phyloP scores from a whole-genome alignment of 2,888 invertebrate species.

The Volucella inflata region DNA sequence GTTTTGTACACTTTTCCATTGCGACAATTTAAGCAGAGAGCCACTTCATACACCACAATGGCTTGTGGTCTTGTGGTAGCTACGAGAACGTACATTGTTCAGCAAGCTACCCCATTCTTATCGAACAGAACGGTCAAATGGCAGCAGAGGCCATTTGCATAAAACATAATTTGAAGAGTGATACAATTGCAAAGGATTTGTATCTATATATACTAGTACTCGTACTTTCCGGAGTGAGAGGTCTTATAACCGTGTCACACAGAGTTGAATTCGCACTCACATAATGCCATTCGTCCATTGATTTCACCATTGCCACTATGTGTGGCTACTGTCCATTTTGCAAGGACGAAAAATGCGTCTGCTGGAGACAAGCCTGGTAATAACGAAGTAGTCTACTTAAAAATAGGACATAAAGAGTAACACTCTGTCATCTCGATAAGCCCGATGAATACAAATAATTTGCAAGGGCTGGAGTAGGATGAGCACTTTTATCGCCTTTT shows the following conservation, averaged over 20 bases:
- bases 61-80: background rate
- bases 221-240: too few species aligned
- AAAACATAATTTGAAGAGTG: conserved; percentile 3
- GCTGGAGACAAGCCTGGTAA: background rate
- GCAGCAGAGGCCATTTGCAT: conserved; percentile 7
- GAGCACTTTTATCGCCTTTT: conserved; percentile 18
- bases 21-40: conserved; percentile 13
- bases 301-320: too few species aligned
- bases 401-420: conserved; percentile 32
- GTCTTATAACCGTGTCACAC: too few species aligned
- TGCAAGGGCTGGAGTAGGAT: background rate
- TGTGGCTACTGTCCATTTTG: too few species aligned
- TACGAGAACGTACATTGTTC: too few species aligned
- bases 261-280: too few species aligned
- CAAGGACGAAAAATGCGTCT: conserved; percentile 23
- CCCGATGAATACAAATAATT: conserved; percentile 38
- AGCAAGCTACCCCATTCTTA: background rate
- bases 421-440: conserved; percentile 40
- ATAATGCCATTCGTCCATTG: too few species aligned
- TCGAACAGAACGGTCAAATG: conserved; percentile 5
- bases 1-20: conserved; percentile 41
- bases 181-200: background rate
- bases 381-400: background rate
- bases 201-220: background rate
- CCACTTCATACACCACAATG: conserved; percentile 33